A percentile compares a stretch with the other conserved stretches of the same genome.
Conservation (phyloP, 2,113 vertebrate species). For the Cygnus buccinator region DNA sequence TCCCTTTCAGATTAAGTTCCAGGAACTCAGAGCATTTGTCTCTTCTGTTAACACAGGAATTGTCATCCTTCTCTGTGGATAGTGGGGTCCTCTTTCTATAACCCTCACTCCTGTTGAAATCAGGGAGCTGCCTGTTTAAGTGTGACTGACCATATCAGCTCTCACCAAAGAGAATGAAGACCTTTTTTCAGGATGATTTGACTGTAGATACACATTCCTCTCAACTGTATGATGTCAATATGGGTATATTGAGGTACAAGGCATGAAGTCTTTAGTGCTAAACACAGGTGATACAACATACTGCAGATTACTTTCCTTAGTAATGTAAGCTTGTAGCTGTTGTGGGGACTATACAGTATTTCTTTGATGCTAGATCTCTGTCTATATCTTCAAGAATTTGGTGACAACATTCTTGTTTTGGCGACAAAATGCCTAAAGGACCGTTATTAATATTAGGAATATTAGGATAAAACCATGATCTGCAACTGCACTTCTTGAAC, state of each 20-base stretch:
- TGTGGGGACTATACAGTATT: neutral
- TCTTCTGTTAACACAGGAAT: neutral
- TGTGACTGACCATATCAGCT: neutral
- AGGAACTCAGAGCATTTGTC: neutral
- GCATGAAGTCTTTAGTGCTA: neutral
- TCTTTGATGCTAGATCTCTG: neutral
- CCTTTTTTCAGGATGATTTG: neutral
- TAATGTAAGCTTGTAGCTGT: neutral
- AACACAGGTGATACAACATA: neutral
- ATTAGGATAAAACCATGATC: neutral
- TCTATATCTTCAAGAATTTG: neutral
- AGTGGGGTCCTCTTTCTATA: neutral
- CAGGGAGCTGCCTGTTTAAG: neutral
- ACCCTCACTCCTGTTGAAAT: neutral
- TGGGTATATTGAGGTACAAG: neutral
- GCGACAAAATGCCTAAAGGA: neutral
- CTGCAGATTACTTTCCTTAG: neutral
- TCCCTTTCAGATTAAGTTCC: neutral
- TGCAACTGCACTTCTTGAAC: neutral
- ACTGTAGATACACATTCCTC: neutral
- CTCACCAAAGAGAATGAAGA: neutral
- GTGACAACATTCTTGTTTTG: neutral
- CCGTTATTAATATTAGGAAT: neutral
- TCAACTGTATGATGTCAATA: neutral
- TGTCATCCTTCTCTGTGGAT: neutral